phyloP scores from a whole-genome alignment of 2,797 vertebrate genomes.

The Hozukius guyotensis region DNA sequence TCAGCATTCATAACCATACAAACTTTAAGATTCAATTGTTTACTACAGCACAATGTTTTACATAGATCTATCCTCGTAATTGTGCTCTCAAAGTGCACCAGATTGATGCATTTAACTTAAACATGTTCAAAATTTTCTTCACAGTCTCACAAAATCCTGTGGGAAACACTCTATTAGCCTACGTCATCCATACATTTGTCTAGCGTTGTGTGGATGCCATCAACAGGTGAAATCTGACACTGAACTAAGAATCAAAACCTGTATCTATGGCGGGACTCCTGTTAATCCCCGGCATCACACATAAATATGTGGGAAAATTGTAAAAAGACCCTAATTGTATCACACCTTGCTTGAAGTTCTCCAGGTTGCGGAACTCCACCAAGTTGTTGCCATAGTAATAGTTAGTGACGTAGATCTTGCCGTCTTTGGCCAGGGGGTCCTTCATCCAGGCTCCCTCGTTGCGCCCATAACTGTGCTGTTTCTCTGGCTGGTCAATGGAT shows the following conservation, averaged over 20 bases:
- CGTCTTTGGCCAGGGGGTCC: constrained; percentile 90
- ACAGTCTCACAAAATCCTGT: too few species aligned
- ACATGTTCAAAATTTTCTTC: too few species aligned
- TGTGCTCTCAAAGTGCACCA: too few species aligned
- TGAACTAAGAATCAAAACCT: neutral
- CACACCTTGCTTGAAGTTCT: constrained; percentile 97
- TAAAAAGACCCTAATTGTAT: neutral
- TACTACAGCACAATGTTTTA: too few species aligned
- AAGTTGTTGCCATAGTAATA: constrained; percentile 98
- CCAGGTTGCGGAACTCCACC: constrained; percentile 96
- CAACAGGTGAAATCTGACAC: too few species aligned
- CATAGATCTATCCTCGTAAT: too few species aligned
- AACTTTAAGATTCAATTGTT: too few species aligned
- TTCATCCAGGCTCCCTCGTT: constrained; percentile 99
- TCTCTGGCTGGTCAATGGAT: constrained; percentile 88
- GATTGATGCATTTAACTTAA: too few species aligned
- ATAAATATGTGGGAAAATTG: neutral
- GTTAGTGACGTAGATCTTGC: constrained; percentile 96
- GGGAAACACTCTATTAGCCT: too few species aligned
- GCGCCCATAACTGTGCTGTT: constrained; percentile 95
- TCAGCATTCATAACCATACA: too few species aligned
- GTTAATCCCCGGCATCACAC: neutral
- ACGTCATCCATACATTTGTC: too few species aligned
- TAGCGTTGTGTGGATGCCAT: neutral
- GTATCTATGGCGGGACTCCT: neutral